These are phyloP conservation scores for Acanthiza pusilla DNA, from an alignment of 2,797 vertebrate genomes.

Conservation along the genomic window DNA sequence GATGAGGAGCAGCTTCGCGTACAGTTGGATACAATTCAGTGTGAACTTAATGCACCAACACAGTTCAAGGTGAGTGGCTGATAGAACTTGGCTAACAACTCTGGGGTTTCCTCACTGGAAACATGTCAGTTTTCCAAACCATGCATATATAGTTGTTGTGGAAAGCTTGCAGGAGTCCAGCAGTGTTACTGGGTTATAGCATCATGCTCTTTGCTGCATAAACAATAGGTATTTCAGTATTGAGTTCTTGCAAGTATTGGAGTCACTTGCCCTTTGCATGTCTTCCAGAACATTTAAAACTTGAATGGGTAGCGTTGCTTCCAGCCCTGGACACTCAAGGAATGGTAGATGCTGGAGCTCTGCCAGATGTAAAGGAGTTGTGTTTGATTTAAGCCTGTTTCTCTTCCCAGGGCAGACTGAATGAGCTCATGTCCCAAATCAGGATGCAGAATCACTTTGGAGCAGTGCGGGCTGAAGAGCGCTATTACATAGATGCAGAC, in stretches of 20 bases:
- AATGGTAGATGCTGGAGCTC: neutral
- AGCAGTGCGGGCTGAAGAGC: conserved; percentile 90
- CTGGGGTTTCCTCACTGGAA: neutral
- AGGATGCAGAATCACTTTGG: conserved; percentile 99
- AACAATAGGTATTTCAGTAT: neutral
- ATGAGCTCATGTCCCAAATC: conserved; percentile 98
- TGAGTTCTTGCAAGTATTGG: neutral
- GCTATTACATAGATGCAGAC: conserved; percentile 90
- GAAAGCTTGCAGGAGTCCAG: neutral
- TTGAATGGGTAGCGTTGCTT: rapidly evolving
- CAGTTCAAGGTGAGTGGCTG: conserved; percentile 89
- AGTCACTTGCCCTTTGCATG: neutral
- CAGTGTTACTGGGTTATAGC: neutral
- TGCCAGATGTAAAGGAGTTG: neutral
- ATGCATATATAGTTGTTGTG: rapidly evolving
- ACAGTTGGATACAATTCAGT: conserved; percentile 95
- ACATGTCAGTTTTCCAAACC: neutral
- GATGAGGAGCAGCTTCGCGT: conserved; percentile 97
- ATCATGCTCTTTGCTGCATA: neutral
- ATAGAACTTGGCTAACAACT: neutral
- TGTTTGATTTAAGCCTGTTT: neutral
- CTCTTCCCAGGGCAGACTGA: conserved; percentile 87
- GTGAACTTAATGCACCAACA: conserved; percentile 94
- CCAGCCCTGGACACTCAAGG: neutral
- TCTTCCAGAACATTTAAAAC: neutral